phyloP scores from a whole-genome alignment of 2,888 invertebrate genomes.

The Metopia argyrocephala region DNA sequence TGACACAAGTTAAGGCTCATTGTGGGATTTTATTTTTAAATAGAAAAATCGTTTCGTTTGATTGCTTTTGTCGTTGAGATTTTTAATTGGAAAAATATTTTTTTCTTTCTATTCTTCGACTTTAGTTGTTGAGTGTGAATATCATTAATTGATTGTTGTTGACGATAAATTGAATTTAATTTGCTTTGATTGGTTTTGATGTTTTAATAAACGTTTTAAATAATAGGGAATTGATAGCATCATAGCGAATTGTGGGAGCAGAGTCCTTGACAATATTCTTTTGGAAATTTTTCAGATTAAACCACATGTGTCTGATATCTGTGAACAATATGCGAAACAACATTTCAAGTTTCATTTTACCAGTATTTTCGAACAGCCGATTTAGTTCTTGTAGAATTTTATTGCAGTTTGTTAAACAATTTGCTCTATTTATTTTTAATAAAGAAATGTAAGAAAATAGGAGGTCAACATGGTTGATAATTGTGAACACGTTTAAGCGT shows the following conservation, averaged over 20 bases:
- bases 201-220: slow-evolving; percentile 4
- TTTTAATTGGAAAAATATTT: slow-evolving; percentile 50
- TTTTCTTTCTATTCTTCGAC: background rate
- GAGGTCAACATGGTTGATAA: no score
- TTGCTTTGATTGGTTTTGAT: slow-evolving; percentile 24
- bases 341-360: no score
- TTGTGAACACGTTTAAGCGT: no score
- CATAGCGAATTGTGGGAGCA: slow-evolving; percentile 12
- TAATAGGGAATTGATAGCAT: background rate
- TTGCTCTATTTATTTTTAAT: no score
- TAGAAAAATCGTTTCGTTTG: slow-evolving; percentile 22
- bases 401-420: no score
- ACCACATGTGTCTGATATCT: background rate
- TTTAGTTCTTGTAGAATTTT: no score
- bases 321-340: no score
- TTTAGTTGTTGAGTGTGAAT: slow-evolving; percentile 46
- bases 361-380: no score
- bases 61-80: slow-evolving; percentile 28
- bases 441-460: no score
- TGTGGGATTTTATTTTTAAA: slow-evolving; percentile 53
- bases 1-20: slow-evolving; percentile 57
- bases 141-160: slow-evolving; percentile 56
- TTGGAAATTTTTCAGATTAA: background rate
- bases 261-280: background rate
- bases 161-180: slow-evolving; percentile 41